phyloP scores from a whole-genome alignment of 2,113 vertebrate species.

The Mesocricetus auratus region DNA sequence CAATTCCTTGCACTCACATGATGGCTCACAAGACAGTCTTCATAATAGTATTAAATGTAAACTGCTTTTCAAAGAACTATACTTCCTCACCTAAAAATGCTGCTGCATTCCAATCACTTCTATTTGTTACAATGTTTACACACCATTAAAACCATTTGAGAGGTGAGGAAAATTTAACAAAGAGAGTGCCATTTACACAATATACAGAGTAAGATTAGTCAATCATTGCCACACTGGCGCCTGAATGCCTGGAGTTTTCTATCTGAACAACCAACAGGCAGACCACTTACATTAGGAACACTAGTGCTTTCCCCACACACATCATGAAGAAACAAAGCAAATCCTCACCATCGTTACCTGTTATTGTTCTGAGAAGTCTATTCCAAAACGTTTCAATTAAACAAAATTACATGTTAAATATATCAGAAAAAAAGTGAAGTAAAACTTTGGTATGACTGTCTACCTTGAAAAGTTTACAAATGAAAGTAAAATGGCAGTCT shows the following conservation, averaged over 20 bases:
- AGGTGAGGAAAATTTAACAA: background rate
- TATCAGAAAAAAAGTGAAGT: background rate
- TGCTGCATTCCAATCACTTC: background rate
- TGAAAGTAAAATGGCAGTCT: background rate
- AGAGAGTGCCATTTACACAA: background rate
- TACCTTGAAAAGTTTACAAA: conserved; percentile 5
- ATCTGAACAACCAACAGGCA: background rate
- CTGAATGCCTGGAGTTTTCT: background rate
- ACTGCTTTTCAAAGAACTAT: background rate
- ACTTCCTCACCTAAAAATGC: background rate
- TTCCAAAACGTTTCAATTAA: conserved; percentile 11
- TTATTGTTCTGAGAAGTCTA: background rate
- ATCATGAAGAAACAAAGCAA: background rate
- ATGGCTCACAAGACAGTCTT: background rate
- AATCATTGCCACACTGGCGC: background rate
- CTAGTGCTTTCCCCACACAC: background rate
- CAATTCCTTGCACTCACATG: no score
- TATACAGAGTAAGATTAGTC: background rate
- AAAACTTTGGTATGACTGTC: background rate
- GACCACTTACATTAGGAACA: background rate
- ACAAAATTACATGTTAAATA: background rate
- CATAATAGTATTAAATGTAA: background rate
- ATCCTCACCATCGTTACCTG: background rate
- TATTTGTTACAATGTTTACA: background rate
- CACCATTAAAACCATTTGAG: background rate